phyloP scores from a whole-genome alignment of 2,113 vertebrate genomes.

The Gorsachius goisagi region DNA sequence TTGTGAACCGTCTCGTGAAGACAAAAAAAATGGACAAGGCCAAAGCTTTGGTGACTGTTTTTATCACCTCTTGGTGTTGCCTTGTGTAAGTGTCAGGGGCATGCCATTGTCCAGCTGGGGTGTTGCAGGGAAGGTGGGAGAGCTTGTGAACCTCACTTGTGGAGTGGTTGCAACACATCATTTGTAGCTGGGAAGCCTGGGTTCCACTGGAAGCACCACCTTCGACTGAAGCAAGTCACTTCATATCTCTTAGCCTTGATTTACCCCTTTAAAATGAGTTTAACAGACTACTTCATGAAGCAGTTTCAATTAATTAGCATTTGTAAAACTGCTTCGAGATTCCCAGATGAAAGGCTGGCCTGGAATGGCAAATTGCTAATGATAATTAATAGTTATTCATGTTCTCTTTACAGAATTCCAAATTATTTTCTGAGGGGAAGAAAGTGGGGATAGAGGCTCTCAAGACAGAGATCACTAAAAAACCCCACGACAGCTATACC shows the following conservation, averaged over 20 bases:
- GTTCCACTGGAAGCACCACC: background rate
- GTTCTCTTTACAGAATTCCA: constrained; percentile 20
- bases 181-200: background rate
- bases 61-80: background rate
- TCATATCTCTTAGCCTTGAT: constrained; percentile 19
- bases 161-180: rapidly evolving
- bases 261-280: constrained; percentile 53
- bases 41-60: background rate
- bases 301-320: constrained; percentile 61
- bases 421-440: constrained; percentile 13
- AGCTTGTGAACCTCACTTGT: background rate
- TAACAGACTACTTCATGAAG: constrained; percentile 30
- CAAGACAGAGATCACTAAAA: background rate
- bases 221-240: background rate
- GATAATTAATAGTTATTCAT: constrained; percentile 65
- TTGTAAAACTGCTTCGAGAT: constrained; percentile 47
- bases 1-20: background rate
- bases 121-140: background rate
- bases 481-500: background rate
- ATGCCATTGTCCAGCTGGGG: background rate
- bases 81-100: no score
- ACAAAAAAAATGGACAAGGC: background rate
- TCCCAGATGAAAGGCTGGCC: constrained; percentile 54
- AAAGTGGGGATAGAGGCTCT: background rate
- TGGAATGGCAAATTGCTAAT: constrained; percentile 60